phyloP scores from a whole-genome alignment of 2,888 invertebrate species.

The Linyphia triangularis region DNA sequence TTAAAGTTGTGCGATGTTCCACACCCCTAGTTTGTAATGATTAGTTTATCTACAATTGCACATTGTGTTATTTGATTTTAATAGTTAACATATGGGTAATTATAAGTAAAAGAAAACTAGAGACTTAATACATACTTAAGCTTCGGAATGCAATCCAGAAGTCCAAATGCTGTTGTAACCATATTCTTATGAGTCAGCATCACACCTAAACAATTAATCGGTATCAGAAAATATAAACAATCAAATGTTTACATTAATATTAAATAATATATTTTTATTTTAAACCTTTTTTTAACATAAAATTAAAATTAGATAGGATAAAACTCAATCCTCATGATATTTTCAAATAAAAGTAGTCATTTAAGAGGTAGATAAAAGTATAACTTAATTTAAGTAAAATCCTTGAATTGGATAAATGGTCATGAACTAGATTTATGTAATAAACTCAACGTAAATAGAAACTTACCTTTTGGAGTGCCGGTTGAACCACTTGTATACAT shows the following conservation, averaged over 20 bases:
- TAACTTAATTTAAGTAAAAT: background rate
- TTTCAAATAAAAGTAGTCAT: background rate
- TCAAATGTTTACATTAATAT: too few relatives aligned
- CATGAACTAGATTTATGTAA: too few relatives aligned
- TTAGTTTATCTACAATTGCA: too few relatives aligned
- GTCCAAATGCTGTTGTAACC: slow-evolving; percentile 73
- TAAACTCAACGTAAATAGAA: background rate
- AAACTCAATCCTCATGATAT: too few relatives aligned
- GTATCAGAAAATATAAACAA: background rate
- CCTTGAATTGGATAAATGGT: background rate
- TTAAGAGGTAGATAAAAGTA: background rate
- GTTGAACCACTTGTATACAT: slow-evolving; percentile 99
- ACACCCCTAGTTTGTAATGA: too few relatives aligned
- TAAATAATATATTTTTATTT: too few relatives aligned
- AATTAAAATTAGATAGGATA: too few relatives aligned
- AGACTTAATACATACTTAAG: slow-evolving; percentile 42
- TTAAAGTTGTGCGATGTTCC: too few relatives aligned
- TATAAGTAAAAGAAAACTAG: too few relatives aligned
- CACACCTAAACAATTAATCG: slow-evolving; percentile 75
- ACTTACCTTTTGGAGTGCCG: slow-evolving; percentile 91
- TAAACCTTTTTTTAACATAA: too few relatives aligned
- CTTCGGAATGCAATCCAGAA: slow-evolving; percentile 55
- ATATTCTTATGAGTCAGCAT: slow-evolving; percentile 77
- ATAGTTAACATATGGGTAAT: too few relatives aligned
- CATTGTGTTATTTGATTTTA: too few relatives aligned